Percentiles rank a stretch among this genome's conserved stretches.
These are phyloP conservation scores for Cryptotis parvus DNA, from an alignment of 2,113 vertebrate species.

Conservation along the genomic window DNA sequence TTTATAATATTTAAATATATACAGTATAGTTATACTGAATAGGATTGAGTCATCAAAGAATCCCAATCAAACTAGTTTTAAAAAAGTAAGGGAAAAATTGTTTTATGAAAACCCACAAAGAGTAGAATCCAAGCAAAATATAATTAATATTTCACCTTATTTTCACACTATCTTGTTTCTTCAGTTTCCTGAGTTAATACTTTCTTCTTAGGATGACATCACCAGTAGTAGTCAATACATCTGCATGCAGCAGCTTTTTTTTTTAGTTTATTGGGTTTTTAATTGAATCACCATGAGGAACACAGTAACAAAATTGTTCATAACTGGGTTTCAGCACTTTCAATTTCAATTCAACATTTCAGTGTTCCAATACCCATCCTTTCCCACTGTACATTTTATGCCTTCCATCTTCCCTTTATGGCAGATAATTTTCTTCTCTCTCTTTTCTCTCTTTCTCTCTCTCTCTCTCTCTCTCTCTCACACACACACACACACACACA, in stretches of 20 bases:
- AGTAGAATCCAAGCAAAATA: neutral
- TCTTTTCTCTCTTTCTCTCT: no score
- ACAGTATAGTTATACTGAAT: neutral
- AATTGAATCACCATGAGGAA: no score
- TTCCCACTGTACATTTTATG: no score
- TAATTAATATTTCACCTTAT: neutral
- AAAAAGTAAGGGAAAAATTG: neutral
- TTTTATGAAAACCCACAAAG: neutral
- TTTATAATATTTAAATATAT: neutral
- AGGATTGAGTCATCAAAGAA: neutral
- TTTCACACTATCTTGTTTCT: neutral
- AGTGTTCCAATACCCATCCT: no score
- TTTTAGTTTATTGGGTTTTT: no score
- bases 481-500: no score
- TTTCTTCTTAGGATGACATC: constrained; percentile 5
- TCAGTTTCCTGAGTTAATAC: neutral
- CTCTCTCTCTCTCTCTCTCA: no score
- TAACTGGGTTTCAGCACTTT: no score
- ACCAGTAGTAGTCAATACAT: neutral
- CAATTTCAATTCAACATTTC: no score
- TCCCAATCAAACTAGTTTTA: neutral
- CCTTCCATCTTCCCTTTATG: no score
- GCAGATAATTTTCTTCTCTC: no score
- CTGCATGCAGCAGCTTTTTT: neutral
- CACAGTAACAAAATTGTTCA: no score